Base-by-base conservation (phyloP, 2,888 invertebrate genomes). In the Leuctra nigra region DNA sequence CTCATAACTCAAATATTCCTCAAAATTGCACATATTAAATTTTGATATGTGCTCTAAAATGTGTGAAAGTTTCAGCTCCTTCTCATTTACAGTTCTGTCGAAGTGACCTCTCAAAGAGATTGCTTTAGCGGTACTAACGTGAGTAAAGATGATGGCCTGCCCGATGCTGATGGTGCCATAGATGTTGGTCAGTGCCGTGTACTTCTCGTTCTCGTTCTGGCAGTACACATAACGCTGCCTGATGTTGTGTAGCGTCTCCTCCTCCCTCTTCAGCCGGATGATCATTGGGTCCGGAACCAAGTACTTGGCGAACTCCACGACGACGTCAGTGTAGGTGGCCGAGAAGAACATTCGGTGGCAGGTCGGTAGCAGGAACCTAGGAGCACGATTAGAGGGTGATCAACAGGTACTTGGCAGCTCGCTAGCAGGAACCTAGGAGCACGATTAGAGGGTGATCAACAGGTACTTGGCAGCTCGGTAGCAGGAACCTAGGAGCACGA, bases 141-240 rank as follows among this genome's bases (percentile, higher is more conserved):
- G 91, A 75, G 98, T 98, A 74, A 99, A 99, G 68, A 99, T 96
- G 68, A 99, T 98, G 2, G 95, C 93, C 75, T 99, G 97, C 7
- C 98, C 98, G 67, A 99, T 89, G 33, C 95, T 91, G 55, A 98
- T 88, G 16, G 90, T 88, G 47, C 94, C 93, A 76, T 98, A 99
- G 68, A 99, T 94, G 70, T 97, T 96, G 61, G 90, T 87, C 64
- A 99, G 87, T 1, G 96, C 95, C 65, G 79, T 80, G 70, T 94
- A 97, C 73, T 99, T 99, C 59, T 90, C 90, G 54, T 94, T 88
- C 63, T 85, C 76, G 68, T 79, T 84, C 60, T 80, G 79, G 72
- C 97, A 97, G 68, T 84, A 84, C 0, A 98, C 94, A 74, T 91
- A 98, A 72, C 89, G 97, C 75, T 99, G 99, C 68, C 92, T 88